Evolutionary conservation across 2,797 vertebrate species (phyloP), one percentile per base, ranked within the genome.

Genomic region (Tinamus major): DNA sequence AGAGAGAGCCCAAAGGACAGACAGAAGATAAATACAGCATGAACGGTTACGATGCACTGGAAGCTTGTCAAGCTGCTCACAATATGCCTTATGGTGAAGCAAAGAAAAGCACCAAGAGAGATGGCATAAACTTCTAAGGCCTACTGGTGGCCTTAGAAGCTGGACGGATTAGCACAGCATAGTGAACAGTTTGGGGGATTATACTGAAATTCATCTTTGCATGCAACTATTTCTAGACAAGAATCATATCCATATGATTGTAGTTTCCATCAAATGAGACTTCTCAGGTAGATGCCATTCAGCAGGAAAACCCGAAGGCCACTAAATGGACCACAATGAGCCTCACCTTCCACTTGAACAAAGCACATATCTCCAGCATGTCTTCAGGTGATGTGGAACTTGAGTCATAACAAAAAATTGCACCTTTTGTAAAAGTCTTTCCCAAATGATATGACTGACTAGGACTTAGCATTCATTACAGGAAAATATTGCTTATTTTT

Each of bases 81-180:
- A 72, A 63, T 13, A 31, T 10, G 51, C 42, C 69, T 89, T 61
- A 56, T 2, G 0, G 69, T 42, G 63, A 91, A 89, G 0, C 2
- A 71, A 62, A 49, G 81, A 72, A 51, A 71, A 92, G 89, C 49
- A 85, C 33, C 49, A 69, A 39, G 76, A 83, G 90, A 95, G 90
- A 93, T 80, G 90, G 90, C 44, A 92, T 42, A 94, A 92, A 95
- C 76, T 96, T 96, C 72, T 51, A 80, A 94, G 94, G 59, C 82
- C 65, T 76, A 79, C 69, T 21, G 6, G 37, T 21, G 24, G 51
- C 5, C 58, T 42, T 56, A 35, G 35, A 35, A 92, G 62, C 56
- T 81, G 56, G 10, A 87, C 70, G 91, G 93, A 95, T 95, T 74
- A 95, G 48, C 21, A 63, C 56, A 93, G 61, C 51, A 69, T 0